These are phyloP conservation scores for Amniataba percoides DNA, from an alignment of 2,797 vertebrate species.

Conservation along the genomic window DNA sequence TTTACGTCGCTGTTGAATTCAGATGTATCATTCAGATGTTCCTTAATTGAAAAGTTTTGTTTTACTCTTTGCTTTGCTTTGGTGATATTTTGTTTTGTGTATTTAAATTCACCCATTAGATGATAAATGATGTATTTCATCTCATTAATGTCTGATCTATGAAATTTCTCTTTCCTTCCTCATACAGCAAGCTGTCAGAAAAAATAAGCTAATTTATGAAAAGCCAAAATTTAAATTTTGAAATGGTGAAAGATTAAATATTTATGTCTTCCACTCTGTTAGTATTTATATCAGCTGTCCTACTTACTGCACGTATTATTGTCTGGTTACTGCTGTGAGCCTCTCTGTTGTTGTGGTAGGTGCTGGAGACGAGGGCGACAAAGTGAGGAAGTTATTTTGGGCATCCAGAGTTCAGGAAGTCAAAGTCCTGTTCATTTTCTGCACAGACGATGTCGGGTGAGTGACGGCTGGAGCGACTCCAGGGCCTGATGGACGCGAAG, in stretches of 20 bases:
- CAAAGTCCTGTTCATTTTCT: neutral
- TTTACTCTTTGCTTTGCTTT: neutral
- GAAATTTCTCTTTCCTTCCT: no score
- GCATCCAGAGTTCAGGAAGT: neutral
- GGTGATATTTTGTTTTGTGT: neutral
- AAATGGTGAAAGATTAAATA: neutral
- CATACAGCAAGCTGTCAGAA: neutral
- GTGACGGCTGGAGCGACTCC: neutral
- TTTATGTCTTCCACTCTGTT: neutral
- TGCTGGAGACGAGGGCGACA: neutral
- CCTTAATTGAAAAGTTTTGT: neutral
- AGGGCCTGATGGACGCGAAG: neutral
- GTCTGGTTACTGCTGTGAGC: neutral
- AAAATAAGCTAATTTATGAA: neutral
- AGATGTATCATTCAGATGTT: neutral
- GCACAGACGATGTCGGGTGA: neutral
- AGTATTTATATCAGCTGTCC: no score
- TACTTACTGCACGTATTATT: neutral
- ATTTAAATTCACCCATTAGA: neutral
- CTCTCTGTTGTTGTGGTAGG: neutral
- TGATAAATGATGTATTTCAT: neutral
- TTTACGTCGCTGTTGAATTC: slow-evolving; percentile 19
- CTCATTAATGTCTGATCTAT: neutral
- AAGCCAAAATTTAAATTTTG: neutral
- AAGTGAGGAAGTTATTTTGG: slow-evolving; percentile 2